Conservation (phyloP, 1,140 invertebrate species). For the Scylla paramamosain region DNA sequence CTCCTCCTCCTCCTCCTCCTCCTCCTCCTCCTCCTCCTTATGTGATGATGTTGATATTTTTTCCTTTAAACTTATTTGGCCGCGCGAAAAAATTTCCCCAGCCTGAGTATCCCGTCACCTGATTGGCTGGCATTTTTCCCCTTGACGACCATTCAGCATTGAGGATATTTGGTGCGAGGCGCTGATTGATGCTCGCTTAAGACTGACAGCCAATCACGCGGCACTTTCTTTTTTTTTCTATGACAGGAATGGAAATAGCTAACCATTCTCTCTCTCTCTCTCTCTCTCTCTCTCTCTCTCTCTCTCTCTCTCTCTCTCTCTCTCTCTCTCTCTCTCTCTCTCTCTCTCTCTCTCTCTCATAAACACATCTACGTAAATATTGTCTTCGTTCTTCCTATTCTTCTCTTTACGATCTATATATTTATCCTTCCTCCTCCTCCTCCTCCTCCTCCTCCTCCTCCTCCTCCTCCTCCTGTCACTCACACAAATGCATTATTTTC, state of each 20-base stretch:
- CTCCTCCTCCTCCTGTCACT: no score
- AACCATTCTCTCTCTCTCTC: neutral
- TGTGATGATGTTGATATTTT: neutral
- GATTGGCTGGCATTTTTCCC: neutral
- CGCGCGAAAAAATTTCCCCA: neutral
- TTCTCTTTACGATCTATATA: no score
- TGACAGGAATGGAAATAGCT: no score
- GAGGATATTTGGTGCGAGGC: neutral
- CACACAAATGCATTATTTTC: no score
- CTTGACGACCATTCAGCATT: neutral
- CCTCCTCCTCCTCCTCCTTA: slow-evolving; percentile 17
- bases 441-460: no score
- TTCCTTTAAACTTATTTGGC: neutral
- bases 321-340: neutral
- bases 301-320: neutral
- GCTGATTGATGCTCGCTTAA: neutral
- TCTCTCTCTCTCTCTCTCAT: no score
- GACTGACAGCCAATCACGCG: neutral
- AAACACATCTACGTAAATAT: no score
- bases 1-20: slow-evolving; percentile 8
- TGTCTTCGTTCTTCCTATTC: no score
- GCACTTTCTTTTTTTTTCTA: neutral
- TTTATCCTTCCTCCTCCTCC: no score
- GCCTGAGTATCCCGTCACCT: neutral
- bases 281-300: neutral